A percentile compares a stretch with the other conserved stretches of the same genome.
phyloP scores from a whole-genome alignment of 2,113 vertebrate genomes.

The Sterrhoptilus dennistouni region DNA sequence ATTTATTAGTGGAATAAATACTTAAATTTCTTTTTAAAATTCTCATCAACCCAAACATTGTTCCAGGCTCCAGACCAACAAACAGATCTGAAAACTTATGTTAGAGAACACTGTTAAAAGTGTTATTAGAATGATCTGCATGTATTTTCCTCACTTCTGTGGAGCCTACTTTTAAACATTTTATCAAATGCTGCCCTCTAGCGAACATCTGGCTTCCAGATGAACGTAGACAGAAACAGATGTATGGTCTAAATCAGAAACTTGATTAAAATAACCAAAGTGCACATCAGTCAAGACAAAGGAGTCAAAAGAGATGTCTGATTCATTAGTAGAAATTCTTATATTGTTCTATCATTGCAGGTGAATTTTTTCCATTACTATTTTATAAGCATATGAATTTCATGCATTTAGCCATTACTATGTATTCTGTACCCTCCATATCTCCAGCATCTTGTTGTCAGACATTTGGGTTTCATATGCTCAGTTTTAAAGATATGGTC shows the following conservation, averaged over 20 bases:
- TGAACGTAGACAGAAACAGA: not conserved
- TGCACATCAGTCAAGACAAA: not conserved
- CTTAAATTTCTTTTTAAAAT: constrained; percentile 58
- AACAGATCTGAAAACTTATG: constrained; percentile 52
- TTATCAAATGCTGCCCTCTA: constrained; percentile 85
- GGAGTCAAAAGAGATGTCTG: not conserved
- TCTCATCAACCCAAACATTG: constrained; percentile 58
- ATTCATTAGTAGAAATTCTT: not conserved
- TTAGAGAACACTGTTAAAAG: constrained; percentile 5
- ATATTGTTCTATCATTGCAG: not conserved
- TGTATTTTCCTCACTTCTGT: not conserved
- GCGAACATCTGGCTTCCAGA: constrained; percentile 41
- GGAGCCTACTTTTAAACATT: constrained; percentile 45
- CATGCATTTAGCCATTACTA: not conserved
- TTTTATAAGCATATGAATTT: not conserved
- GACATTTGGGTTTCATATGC: not conserved
- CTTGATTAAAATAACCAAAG: not conserved
- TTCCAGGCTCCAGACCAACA: constrained; percentile 54
- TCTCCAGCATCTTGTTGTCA: not conserved
- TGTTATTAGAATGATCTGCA: constrained; percentile 32
- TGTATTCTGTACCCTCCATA: not conserved
- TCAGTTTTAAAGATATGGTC: not conserved
- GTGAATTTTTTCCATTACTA: not conserved
- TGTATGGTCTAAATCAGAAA: not conserved
- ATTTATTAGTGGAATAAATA: constrained; percentile 65